Evolutionary conservation across 1,140 invertebrate species (phyloP).

Genomic region (Medauroidea extradentata): DNA sequence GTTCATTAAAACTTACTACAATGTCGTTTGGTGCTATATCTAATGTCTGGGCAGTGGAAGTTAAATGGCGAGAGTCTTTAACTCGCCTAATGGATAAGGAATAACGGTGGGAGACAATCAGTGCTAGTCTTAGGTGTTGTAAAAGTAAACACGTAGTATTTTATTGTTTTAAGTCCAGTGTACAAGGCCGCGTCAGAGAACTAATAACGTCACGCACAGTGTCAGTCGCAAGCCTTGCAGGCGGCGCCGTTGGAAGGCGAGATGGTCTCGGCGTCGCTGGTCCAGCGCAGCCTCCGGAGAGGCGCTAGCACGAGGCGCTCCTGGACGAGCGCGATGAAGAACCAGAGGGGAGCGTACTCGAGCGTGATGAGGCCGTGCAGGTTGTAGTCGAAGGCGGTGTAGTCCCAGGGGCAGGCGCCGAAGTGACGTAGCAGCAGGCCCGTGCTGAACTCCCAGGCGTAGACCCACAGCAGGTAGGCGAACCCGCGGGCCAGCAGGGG

Average conservation of each 20-base stretch:
- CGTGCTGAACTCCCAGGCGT: conserved; percentile 49
- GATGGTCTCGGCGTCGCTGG: neutral
- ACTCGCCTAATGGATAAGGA: no score
- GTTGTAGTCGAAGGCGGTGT: conserved; percentile 46
- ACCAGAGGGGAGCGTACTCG: conserved; percentile 53
- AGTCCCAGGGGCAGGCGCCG: conserved; percentile 53
- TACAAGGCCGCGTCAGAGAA: no score
- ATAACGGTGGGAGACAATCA: no score
- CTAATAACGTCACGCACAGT: no score
- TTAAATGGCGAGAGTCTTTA: no score
- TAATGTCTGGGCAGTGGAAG: no score
- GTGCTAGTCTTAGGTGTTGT: no score
- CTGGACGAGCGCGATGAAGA: conserved; percentile 36
- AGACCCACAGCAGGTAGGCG: conserved; percentile 47
- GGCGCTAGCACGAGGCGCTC: conserved; percentile 43
- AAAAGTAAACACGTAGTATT: no score
- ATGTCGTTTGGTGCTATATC: no score
- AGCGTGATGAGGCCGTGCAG: conserved; percentile 50
- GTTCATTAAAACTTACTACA: no score
- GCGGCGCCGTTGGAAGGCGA: neutral
- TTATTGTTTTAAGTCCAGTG: no score
- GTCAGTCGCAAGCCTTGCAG: no score
- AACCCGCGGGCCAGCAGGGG: conserved; percentile 42
- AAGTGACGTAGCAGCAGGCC: conserved; percentile 46
- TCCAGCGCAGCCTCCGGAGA: conserved; percentile 37